Percentiles rank a stretch among this genome's conserved stretches.
Conservation (phyloP, 1,140 invertebrate species). For the Physella acuta region DNA sequence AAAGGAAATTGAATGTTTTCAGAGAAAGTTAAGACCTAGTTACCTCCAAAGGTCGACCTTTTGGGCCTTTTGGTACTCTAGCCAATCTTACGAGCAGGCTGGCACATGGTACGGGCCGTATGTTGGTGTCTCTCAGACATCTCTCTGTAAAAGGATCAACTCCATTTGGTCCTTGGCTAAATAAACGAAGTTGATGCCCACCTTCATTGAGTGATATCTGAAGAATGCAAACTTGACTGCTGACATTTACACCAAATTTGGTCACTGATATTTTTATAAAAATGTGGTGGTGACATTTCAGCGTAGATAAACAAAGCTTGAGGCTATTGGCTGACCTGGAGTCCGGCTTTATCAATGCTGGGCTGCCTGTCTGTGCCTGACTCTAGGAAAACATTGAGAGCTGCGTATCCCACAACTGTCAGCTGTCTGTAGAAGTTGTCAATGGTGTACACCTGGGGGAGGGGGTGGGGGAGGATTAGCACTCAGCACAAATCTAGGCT, state of each 20-base stretch:
- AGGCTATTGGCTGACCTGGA: slow-evolving; percentile 34
- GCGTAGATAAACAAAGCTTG: neutral
- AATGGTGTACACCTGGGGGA: slow-evolving; percentile 50
- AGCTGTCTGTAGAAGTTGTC: slow-evolving; percentile 52
- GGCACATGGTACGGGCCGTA: slow-evolving; percentile 52
- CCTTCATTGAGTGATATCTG: slow-evolving; percentile 55
- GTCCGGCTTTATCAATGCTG: slow-evolving; percentile 42
- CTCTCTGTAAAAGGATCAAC: slow-evolving; percentile 49
- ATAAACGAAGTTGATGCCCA: slow-evolving; percentile 55
- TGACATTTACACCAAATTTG: too few species aligned
- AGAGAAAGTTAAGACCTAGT: too few species aligned
- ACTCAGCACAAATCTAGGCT: too few species aligned
- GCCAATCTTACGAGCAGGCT: slow-evolving; percentile 50
- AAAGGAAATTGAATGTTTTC: too few species aligned
- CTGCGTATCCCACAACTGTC: slow-evolving; percentile 54
- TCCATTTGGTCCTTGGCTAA: slow-evolving; percentile 50
- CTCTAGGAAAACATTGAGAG: slow-evolving; percentile 57
- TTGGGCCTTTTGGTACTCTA: slow-evolving; percentile 46
- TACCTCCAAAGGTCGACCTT: slow-evolving; percentile 53
- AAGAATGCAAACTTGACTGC: neutral
- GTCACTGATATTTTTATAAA: too few species aligned
- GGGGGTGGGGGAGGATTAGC: too few species aligned
- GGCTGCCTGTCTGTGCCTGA: slow-evolving; percentile 54
- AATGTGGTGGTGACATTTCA: too few species aligned
- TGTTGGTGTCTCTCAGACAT: slow-evolving; percentile 41